Evolutionary conservation across 53 echinoderm and acorn worm species (phyloP).

Genomic region (Patiria pectinifera): DNA sequence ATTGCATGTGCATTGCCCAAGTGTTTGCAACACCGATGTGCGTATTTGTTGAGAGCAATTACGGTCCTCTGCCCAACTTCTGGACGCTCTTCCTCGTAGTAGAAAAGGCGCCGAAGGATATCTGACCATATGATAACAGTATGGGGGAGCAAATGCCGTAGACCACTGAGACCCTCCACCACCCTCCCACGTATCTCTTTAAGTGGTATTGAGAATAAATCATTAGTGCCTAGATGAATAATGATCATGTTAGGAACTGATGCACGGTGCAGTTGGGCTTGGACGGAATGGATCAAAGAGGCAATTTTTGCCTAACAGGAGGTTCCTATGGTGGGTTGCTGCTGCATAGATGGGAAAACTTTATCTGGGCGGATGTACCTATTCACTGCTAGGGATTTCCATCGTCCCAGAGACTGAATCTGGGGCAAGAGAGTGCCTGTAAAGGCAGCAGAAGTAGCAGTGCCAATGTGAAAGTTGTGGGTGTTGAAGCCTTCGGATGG

Average conservation of each 20-base stretch:
- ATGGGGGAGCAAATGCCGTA: not conserved
- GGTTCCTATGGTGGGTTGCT: not conserved
- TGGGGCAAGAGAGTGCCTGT: not conserved
- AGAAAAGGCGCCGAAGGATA: not conserved
- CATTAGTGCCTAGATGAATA: not conserved
- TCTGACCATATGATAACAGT: not conserved
- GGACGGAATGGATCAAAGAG: not conserved
- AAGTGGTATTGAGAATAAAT: not conserved
- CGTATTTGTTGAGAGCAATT: not conserved
- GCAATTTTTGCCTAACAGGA: not conserved
- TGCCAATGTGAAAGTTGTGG: constrained; percentile 31
- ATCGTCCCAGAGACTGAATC: constrained; percentile 20
- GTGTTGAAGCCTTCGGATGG: not conserved
- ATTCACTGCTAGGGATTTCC: constrained; percentile 9
- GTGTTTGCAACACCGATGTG: not conserved
- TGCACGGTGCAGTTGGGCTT: not conserved
- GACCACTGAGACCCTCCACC: not conserved
- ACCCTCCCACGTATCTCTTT: not conserved
- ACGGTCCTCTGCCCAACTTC: not conserved
- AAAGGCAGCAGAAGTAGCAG: not conserved
- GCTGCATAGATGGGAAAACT: not conserved
- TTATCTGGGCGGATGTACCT: constrained; percentile 34
- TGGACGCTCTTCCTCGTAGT: not conserved
- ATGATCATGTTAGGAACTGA: not conserved
- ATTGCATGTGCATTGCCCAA: not conserved